Evolutionary conservation across 2,113 vertebrate genomes (phyloP).

Genomic region (Pterophyllum scalare): DNA sequence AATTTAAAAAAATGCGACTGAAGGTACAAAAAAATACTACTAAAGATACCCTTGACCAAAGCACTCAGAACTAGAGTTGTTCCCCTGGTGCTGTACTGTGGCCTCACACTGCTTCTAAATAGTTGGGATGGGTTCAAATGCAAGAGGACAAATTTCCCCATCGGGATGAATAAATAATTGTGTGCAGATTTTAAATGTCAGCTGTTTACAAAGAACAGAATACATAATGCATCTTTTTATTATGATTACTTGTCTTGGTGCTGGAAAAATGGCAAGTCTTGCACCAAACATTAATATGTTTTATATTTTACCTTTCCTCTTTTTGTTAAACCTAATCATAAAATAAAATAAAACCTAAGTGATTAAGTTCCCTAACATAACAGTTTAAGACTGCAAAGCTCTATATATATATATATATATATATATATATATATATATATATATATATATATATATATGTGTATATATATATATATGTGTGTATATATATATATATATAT

Average conservation of each 20-base stretch:
- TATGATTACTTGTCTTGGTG: not conserved
- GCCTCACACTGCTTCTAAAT: conserved; percentile 28
- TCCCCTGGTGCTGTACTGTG: conserved; percentile 21
- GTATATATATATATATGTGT: no score
- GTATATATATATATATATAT: no score
- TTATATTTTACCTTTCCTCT: no score
- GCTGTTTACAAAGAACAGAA: not conserved
- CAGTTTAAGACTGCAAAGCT: no score
- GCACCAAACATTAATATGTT: not conserved
- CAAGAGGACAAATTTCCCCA: conserved; percentile 31
- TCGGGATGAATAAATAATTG: conserved; percentile 47
- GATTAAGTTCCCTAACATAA: no score
- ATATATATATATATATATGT: no score
- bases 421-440: no score
- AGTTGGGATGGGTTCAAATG: conserved; percentile 32
- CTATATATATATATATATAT: no score
- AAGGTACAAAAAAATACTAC: not conserved
- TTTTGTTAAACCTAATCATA: no score
- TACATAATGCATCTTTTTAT: not conserved
- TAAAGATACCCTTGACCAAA: conserved; percentile 39
- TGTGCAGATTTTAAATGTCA: not conserved
- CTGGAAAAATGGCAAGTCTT: not conserved
- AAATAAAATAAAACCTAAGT: no score
- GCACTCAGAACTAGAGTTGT: conserved; percentile 7
- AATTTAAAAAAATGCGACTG: not conserved